Conservation (phyloP, 2,113 vertebrate genomes). For the Odontesthes bonariensis region DNA sequence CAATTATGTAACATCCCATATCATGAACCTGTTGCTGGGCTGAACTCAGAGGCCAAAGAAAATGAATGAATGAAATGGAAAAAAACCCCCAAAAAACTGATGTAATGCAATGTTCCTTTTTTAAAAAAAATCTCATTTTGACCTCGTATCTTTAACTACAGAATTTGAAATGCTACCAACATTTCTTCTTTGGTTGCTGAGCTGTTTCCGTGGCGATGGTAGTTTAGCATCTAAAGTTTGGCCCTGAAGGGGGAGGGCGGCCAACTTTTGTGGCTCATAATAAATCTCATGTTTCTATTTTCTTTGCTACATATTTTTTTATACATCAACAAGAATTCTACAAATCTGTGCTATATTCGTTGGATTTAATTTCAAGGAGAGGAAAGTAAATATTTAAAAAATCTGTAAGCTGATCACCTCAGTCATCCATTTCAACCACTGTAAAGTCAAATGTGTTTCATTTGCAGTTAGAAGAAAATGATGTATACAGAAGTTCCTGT, state of each 20-base stretch:
- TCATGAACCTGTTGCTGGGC: slow-evolving; percentile 15
- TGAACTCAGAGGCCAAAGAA: slow-evolving; percentile 20
- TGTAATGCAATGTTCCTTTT: slow-evolving; percentile 17
- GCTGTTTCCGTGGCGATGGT: slow-evolving; percentile 61
- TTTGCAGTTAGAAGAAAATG: not conserved
- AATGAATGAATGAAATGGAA: slow-evolving; percentile 2
- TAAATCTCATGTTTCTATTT: slow-evolving; percentile 8
- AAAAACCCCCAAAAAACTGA: slow-evolving; percentile 15
- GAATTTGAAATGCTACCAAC: slow-evolving; percentile 37
- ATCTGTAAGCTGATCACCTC: not conserved
- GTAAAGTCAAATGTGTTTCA: slow-evolving; percentile 7
- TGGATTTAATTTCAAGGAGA: not conserved
- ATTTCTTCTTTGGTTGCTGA: slow-evolving; percentile 36
- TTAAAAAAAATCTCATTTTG: slow-evolving; percentile 20
- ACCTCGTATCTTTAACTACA: slow-evolving; percentile 27
- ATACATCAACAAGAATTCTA: not conserved
- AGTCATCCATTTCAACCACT: not conserved
- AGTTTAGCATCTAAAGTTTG: slow-evolving; percentile 57
- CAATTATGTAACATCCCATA: slow-evolving; percentile 49
- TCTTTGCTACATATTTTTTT: not conserved
- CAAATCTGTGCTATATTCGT: not conserved
- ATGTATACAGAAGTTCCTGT: not conserved
- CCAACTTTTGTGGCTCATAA: slow-evolving; percentile 14
- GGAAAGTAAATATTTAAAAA: not conserved
- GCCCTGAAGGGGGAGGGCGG: not conserved